phyloP scores from a whole-genome alignment of 2,113 vertebrate species.

The Pedionomus torquatus region DNA sequence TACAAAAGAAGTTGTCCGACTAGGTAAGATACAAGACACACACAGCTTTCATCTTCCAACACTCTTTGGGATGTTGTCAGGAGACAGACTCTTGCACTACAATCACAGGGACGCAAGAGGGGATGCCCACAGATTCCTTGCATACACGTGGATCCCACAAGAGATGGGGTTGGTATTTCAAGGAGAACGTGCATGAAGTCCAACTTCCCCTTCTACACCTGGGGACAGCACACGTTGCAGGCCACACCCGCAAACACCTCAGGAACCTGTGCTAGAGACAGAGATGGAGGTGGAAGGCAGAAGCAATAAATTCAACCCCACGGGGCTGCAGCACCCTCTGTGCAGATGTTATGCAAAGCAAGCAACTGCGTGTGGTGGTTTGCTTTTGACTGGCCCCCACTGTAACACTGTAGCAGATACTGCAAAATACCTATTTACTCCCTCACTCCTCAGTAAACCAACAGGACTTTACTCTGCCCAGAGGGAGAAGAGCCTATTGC shows the following conservation, averaged over 20 bases:
- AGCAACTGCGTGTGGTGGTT: accelerated
- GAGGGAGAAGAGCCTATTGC: background rate
- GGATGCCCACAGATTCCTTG: background rate
- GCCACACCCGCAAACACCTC: background rate
- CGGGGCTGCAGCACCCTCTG: background rate
- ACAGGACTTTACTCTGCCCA: background rate
- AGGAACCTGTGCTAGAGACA: background rate
- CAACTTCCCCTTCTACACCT: background rate
- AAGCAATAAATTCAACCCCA: background rate
- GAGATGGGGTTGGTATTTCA: background rate
- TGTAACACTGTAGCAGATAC: background rate
- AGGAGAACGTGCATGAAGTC: background rate
- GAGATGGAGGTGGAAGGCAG: background rate
- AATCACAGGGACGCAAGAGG: background rate
- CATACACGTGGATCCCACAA: background rate
- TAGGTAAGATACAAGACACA: background rate
- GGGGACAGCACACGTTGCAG: background rate
- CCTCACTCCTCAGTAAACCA: background rate
- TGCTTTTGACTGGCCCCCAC: background rate
- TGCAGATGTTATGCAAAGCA: background rate
- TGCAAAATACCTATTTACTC: background rate
- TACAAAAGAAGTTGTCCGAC: background rate
- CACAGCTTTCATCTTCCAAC: background rate
- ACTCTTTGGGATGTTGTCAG: background rate
- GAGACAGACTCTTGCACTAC: background rate